Evolutionary conservation across 2,888 invertebrate genomes (phyloP), one percentile per base, ranked within the genome.

Genomic region (Coleophora flavipennella): DNA sequence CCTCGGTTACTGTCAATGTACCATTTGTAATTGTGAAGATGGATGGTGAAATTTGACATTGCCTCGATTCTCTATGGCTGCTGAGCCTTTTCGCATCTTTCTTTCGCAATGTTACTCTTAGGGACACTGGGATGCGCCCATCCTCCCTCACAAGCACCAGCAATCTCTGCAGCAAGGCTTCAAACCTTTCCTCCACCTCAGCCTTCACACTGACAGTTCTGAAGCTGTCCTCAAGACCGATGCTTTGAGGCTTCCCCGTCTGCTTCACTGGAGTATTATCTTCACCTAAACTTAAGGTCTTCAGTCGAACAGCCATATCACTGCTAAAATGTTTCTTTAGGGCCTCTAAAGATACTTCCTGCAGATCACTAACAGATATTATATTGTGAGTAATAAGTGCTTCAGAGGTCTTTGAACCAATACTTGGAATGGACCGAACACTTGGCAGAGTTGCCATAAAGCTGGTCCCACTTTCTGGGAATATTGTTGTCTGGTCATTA

Each of bases 211-310:
- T 90, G 37, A 93, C 90, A 41, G 89, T 88, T 55, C 88, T 89
- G 66, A 92, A 93, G 42, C 92, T 90, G 65, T 94, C 93, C 62
- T 94, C 94, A 44, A 94, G 72, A 13, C 93, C 92, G 57, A 94
- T 92, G 45, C 90, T 91, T 65, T 91, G 92, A 10, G 93, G 93
- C 60, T 89, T 91, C 3, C 92, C 93, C 31, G 90, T 89, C 42
- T 89, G 86, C 57, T 92, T 91, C 1, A 95, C 92, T 37, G 86
- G 81, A 46, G 88, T 86, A 48, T 85, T 85, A 66, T 95, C 95
- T 42, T 90, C 88, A n/a, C 94, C 95, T 69, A 88, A 86, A 46
- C 92, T 89, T 55, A 92, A 83, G 44, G 90, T 88, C 59, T 90
- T 88, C 55, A 94, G 75, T 67, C 88, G 87, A 31, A 88, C 87